phyloP scores from a whole-genome alignment of 1,140 invertebrate genomes.

The Musca vetustissima region DNA sequence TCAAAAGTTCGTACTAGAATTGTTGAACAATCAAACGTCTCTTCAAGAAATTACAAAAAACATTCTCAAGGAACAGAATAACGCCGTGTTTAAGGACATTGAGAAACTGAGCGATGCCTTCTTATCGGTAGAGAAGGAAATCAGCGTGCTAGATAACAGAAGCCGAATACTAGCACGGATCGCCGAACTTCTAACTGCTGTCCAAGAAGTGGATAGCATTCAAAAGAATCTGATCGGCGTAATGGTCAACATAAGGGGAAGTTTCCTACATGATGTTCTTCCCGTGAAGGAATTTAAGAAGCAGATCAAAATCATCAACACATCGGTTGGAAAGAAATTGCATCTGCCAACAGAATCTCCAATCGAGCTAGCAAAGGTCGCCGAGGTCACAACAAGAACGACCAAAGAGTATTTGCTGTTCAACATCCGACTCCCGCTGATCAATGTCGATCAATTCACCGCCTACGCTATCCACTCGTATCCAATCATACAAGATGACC shows the following conservation, averaged over 20 bases:
- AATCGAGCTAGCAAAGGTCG: background rate
- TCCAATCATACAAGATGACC: no score
- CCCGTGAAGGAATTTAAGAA: slow-evolving; percentile 12
- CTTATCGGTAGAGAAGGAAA: no score
- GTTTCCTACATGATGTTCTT: slow-evolving; percentile 11
- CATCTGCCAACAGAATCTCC: background rate
- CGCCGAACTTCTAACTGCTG: background rate
- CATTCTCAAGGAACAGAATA: background rate
- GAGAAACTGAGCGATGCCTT: background rate
- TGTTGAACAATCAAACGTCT: background rate
- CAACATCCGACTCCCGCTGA: background rate
- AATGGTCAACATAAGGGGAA: background rate
- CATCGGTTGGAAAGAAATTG: background rate
- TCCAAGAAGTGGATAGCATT: background rate
- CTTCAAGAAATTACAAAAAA: background rate
- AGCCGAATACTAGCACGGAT: background rate
- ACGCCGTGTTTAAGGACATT: background rate
- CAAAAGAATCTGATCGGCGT: background rate
- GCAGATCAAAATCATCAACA: slow-evolving; percentile 1
- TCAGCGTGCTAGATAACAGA: background rate
- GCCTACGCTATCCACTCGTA: no score
- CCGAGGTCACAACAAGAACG: background rate
- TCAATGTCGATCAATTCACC: no score
- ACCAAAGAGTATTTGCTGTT: background rate
- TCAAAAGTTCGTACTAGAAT: background rate